These are phyloP conservation scores for Acrobasis consociella DNA, from an alignment of 2,888 invertebrate species.

Conservation along the genomic window DNA sequence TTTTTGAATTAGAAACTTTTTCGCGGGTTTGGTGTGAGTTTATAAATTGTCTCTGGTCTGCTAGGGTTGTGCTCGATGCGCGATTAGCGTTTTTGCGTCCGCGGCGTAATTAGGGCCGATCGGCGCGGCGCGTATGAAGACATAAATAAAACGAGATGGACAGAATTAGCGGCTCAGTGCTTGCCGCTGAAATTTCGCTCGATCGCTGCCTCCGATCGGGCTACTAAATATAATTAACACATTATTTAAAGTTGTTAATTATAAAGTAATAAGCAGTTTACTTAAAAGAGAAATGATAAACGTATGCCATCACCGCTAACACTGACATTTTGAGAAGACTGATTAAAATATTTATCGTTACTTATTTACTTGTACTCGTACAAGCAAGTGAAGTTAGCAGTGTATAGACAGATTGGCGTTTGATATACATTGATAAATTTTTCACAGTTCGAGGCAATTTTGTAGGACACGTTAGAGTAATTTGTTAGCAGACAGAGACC, in stretches of 20 bases:
- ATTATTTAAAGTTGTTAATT: slow-evolving; percentile 17
- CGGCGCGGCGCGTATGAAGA: slow-evolving; percentile 79
- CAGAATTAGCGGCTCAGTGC: slow-evolving; percentile 65
- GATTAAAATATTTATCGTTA: too few relatives aligned
- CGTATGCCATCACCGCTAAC: background rate
- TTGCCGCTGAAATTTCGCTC: slow-evolving; percentile 68
- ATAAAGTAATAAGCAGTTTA: slow-evolving; percentile 17
- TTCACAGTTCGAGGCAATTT: too few relatives aligned
- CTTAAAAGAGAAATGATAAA: slow-evolving; percentile 5
- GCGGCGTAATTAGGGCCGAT: slow-evolving; percentile 78
- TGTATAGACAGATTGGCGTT: too few relatives aligned
- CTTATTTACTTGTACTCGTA: too few relatives aligned
- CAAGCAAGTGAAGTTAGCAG: too few relatives aligned
- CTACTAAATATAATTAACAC: slow-evolving; percentile 16
- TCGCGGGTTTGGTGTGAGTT: slow-evolving; percentile 25
- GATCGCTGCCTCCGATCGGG: slow-evolving; percentile 52
- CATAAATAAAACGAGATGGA: slow-evolving; percentile 77
- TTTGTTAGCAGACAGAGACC: too few relatives aligned
- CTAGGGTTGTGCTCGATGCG: slow-evolving; percentile 56
- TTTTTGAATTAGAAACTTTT: background rate
- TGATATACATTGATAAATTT: too few relatives aligned
- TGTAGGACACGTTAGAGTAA: too few relatives aligned
- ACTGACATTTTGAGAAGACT: background rate
- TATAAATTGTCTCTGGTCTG: slow-evolving; percentile 36
- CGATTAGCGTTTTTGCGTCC: slow-evolving; percentile 80